These are phyloP conservation scores for Apamea epomidion DNA, from an alignment of 2,888 invertebrate genomes.

Conservation along the genomic window DNA sequence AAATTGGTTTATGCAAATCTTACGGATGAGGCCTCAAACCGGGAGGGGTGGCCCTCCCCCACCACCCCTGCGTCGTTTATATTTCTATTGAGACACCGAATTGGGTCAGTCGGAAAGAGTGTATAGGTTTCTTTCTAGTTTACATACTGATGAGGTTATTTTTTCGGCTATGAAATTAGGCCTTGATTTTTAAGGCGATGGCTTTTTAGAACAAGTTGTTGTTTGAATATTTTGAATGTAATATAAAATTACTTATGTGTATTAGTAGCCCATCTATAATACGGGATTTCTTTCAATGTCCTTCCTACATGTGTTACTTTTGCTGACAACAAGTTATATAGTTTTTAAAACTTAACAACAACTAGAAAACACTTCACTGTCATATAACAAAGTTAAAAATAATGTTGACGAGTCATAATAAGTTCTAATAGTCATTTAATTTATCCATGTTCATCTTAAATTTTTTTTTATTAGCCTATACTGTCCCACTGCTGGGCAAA, in stretches of 20 bases:
- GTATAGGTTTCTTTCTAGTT: slow-evolving; percentile 45
- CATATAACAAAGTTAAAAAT: neutral
- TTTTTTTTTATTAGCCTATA: too few relatives aligned
- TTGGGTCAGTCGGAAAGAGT: slow-evolving; percentile 56
- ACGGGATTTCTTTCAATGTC: neutral
- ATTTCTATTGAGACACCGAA: slow-evolving; percentile 62
- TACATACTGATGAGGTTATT: slow-evolving; percentile 41
- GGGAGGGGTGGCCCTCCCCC: slow-evolving; percentile 12
- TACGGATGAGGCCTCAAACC: slow-evolving; percentile 54
- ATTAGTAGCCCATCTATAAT: neutral
- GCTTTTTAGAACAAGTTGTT: neutral
- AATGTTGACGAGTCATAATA: neutral
- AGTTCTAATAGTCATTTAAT: neutral
- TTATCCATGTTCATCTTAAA: neutral
- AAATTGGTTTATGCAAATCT: slow-evolving; percentile 76
- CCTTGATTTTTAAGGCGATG: neutral
- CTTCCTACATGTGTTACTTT: neutral
- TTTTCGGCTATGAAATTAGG: neutral
- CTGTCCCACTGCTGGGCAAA: too few relatives aligned
- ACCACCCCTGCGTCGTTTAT: slow-evolving; percentile 42
- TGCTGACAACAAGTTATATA: neutral
- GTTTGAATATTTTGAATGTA: neutral
- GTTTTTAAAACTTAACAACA: neutral
- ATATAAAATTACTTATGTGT: neutral
- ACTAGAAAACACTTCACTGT: neutral